phyloP scores from a whole-genome alignment of 1,140 invertebrate genomes.

The Lordiphosa clarofinis region DNA sequence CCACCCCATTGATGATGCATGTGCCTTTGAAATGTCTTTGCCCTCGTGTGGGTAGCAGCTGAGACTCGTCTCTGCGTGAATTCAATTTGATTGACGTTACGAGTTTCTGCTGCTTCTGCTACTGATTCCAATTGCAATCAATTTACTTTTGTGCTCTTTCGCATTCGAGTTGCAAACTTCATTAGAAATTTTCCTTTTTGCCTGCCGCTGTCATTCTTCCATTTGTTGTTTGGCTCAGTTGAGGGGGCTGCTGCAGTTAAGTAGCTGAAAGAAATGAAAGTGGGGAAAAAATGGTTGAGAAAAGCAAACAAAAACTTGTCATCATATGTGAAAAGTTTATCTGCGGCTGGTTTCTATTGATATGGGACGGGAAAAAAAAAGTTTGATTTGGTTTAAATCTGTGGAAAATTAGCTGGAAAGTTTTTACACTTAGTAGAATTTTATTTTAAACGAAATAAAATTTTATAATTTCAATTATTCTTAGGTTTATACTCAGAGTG shows the following conservation, averaged over 20 bases:
- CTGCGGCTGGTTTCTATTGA: slow-evolving; percentile 49
- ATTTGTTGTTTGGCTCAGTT: slow-evolving; percentile 27
- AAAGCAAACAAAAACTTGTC: slow-evolving; percentile 60
- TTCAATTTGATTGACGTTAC: slow-evolving; percentile 78
- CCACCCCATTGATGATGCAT: slow-evolving; percentile 48
- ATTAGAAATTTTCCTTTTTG: slow-evolving; percentile 70
- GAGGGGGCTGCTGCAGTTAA: slow-evolving; percentile 55
- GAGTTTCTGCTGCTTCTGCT: slow-evolving; percentile 65
- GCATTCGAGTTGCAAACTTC: slow-evolving; percentile 75
- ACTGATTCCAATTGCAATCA: slow-evolving; percentile 78
- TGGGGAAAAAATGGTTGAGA: slow-evolving; percentile 21
- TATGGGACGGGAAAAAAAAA: slow-evolving; percentile 26
- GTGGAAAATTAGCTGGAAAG: too few relatives aligned
- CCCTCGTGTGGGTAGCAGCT: slow-evolving; percentile 27
- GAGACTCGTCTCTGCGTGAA: slow-evolving; percentile 52
- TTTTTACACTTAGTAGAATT: too few relatives aligned
- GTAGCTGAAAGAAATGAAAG: slow-evolving; percentile 38
- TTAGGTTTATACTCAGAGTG: too few relatives aligned
- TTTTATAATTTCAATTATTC: too few relatives aligned
- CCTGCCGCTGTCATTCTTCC: slow-evolving; percentile 42
- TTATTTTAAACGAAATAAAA: too few relatives aligned
- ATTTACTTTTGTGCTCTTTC: slow-evolving; percentile 72
- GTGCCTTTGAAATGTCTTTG: slow-evolving; percentile 18
- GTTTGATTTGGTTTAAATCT: slow-evolving; percentile 32
- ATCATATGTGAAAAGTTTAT: slow-evolving; percentile 74